Percentiles rank a stretch among this genome's conserved stretches.
Evolutionary conservation across 2,888 invertebrate species (phyloP).

Genomic region (Torymus texanus): DNA sequence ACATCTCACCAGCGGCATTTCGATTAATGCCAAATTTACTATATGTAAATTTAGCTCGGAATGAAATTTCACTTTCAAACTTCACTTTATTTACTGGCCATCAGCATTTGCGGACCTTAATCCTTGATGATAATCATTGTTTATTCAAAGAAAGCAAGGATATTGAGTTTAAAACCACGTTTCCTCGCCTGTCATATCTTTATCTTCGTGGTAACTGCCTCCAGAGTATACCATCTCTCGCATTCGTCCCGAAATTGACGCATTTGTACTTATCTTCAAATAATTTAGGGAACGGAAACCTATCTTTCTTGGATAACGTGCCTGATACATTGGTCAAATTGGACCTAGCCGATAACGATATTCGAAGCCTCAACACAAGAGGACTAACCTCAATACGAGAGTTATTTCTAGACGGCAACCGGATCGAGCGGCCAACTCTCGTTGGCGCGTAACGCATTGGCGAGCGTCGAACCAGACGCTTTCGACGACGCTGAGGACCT

Average conservation of each 20-base stretch:
- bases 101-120: conserved; percentile 58
- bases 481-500: conserved; percentile 61
- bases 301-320: conserved; percentile 57
- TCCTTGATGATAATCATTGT: conserved; percentile 61
- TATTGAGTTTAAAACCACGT: conserved; percentile 56
- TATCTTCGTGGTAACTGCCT: conserved; percentile 62
- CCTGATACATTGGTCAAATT: conserved; percentile 60
- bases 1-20: conserved; percentile 59
- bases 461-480: conserved; percentile 58
- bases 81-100: conserved; percentile 60
- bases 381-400: conserved; percentile 57
- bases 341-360: conserved; percentile 62
- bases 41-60: conserved; percentile 65
- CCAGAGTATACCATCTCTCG: conserved; percentile 53
- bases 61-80: conserved; percentile 61
- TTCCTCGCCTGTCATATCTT: conserved; percentile 61
- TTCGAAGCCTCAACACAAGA: conserved; percentile 57
- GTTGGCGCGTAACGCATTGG: conserved; percentile 60
- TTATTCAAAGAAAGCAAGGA: conserved; percentile 10
- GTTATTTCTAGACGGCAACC: conserved; percentile 62
- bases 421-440: conserved; percentile 61
- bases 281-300: conserved; percentile 57
- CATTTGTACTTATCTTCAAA: conserved; percentile 65
- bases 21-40: conserved; percentile 61
- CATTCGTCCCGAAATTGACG: conserved; percentile 61